Conservation (phyloP, 2,113 vertebrate genomes). For the Apistogramma diplotaenia region DNA sequence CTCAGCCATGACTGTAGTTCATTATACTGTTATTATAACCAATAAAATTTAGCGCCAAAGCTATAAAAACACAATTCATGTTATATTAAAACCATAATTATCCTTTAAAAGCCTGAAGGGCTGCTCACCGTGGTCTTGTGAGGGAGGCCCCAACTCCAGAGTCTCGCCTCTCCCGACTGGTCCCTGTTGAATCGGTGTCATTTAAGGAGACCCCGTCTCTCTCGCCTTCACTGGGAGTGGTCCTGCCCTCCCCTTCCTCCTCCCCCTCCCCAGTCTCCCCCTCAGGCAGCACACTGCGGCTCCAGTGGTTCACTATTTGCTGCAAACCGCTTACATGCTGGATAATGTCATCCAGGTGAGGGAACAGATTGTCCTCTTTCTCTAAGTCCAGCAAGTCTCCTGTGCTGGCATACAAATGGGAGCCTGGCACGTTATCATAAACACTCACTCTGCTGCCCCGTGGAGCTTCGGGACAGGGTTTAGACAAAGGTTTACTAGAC, state of each 20-base stretch:
- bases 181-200: conserved; percentile 85
- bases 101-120: not conserved
- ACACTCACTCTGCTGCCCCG: conserved; percentile 85
- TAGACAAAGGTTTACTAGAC: conserved; percentile 49
- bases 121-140: conserved; percentile 87
- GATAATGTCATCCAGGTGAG: conserved; percentile 91
- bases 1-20: not conserved
- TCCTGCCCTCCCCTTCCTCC: conserved; percentile 83
- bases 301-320: conserved; percentile 93
- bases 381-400: conserved; percentile 93
- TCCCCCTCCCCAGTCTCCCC: conserved; percentile 48
- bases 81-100: not conserved
- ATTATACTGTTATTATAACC: not conserved
- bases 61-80: conserved; percentile 2
- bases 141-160: conserved; percentile 95
- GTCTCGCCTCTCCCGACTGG: conserved; percentile 90
- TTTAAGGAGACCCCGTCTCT: conserved; percentile 88
- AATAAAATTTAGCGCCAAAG: not conserved
- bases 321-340: conserved; percentile 91
- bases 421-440: conserved; percentile 92
- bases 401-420: conserved; percentile 94
- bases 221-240: conserved; percentile 87
- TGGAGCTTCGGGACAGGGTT: conserved; percentile 78
- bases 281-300: conserved; percentile 84
- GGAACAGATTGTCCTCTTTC: conserved; percentile 87